A percentile compares a stretch with the other conserved stretches of the same genome.
Conservation (phyloP, 2,113 vertebrate species). For the Setophaga kirtlandii region DNA sequence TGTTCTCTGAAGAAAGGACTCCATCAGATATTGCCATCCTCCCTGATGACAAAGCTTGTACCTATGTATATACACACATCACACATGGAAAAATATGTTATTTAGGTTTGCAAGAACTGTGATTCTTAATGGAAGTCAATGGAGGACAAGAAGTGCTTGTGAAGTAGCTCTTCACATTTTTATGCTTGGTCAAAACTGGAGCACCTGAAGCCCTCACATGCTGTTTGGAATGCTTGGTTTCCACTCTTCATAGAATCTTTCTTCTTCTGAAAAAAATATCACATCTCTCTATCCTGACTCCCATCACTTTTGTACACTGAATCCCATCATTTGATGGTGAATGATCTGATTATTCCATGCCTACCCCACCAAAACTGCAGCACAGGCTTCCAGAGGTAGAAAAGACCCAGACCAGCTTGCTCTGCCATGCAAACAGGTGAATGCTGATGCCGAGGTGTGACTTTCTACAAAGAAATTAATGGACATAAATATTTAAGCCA, state of each 20-base stretch:
- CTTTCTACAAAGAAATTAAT: not conserved
- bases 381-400: not conserved
- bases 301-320: not conserved
- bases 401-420: not conserved
- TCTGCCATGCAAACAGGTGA: not conserved
- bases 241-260: not conserved
- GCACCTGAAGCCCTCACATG: not conserved
- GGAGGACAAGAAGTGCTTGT: not conserved
- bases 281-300: not conserved
- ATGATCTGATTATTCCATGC: not conserved
- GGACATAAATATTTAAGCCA: not conserved
- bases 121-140: slow-evolving; percentile 13
- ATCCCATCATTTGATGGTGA: not conserved
- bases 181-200: not conserved
- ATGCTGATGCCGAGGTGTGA: not conserved
- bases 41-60: not conserved
- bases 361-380: not conserved
- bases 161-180: slow-evolving; percentile 18
- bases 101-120: not conserved
- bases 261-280: not conserved
- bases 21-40: not conserved
- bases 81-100: not conserved
- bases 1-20: not conserved
- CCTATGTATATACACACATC: not conserved
- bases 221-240: not conserved